Base-by-base conservation (phyloP, 2,888 invertebrate species). In the Dicycla oo region DNA sequence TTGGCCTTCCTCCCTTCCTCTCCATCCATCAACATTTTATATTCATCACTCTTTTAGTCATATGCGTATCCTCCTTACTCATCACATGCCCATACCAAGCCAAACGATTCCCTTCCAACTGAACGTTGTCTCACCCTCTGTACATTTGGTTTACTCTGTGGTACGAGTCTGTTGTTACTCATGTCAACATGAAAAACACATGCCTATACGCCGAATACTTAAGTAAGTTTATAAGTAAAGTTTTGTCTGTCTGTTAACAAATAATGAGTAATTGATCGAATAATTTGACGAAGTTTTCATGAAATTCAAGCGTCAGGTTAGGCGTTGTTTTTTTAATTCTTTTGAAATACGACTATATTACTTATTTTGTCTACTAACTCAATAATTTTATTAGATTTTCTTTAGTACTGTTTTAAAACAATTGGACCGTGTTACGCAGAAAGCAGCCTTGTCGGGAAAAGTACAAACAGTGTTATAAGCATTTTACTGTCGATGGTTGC, bases 161-260 rank as follows among this genome's bases (percentile, higher is more conserved):
- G 1, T 11, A 10, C 83, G 69, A 62, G 70, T 69, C 75, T 81
- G 81, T 84, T 82, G 80, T 84, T 86, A 83, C 85, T 86, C 90
- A 87, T 91, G 90, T 92, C 91, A 91, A 91, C 88, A 87, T 83
- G 83, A 81, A 85, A 63, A 70, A 74, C 70, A 86, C 62, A 78
- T 77, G 71, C 45, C 57, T 70, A 70, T 70, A 75, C 63, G 79
- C 75, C 82, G 57, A 66, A 66, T 34, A 75, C 56, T 20, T 38
- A 60, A 34, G 34, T 62, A 57, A 53, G 13, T 54, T 60, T 74
- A 43, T 54, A 74, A 38, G 5, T 49, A 2, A 60, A 38, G 13
- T n/a, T 47, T 47, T 69, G 66, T 83, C 80, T 66, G 81, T 86
- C 74, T 78, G 81, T 74, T 71, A 11, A 18, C 13, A 51, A 51